phyloP scores from a whole-genome alignment of 2,888 invertebrate genomes.

The Lumbricus terrestris region DNA sequence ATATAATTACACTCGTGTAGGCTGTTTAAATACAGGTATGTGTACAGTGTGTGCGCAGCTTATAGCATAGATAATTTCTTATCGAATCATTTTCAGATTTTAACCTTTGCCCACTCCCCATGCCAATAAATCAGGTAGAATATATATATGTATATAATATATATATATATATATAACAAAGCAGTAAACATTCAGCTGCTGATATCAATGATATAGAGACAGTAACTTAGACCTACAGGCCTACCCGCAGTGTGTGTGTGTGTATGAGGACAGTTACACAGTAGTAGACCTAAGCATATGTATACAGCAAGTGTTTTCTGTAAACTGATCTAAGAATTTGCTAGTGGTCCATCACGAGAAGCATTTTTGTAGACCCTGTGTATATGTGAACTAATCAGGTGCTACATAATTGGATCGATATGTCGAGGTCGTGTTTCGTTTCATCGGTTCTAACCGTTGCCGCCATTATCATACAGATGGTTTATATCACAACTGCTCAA shows the following conservation, averaged over 20 bases:
- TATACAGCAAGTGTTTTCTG: neutral
- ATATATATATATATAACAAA: too few relatives aligned
- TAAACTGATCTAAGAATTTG: neutral
- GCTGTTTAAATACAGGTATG: too few relatives aligned
- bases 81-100: neutral
- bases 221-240: too few relatives aligned
- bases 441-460: neutral
- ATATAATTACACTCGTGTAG: neutral
- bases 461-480: neutral
- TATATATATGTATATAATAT: too few relatives aligned
- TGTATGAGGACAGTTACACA: neutral
- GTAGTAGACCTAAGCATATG: neutral
- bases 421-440: neutral
- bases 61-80: neutral
- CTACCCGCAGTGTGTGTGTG: too few relatives aligned
- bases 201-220: too few relatives aligned
- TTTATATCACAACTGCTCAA: neutral
- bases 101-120: neutral
- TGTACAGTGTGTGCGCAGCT: neutral
- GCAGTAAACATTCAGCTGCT: too few relatives aligned
- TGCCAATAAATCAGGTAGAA: neutral
- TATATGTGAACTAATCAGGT: neutral
- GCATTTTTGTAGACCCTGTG: neutral
- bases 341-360: neutral
- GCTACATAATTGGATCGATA: neutral